Conservation (phyloP, 2,113 vertebrate genomes). For the Oreochromis tanganicae region DNA sequence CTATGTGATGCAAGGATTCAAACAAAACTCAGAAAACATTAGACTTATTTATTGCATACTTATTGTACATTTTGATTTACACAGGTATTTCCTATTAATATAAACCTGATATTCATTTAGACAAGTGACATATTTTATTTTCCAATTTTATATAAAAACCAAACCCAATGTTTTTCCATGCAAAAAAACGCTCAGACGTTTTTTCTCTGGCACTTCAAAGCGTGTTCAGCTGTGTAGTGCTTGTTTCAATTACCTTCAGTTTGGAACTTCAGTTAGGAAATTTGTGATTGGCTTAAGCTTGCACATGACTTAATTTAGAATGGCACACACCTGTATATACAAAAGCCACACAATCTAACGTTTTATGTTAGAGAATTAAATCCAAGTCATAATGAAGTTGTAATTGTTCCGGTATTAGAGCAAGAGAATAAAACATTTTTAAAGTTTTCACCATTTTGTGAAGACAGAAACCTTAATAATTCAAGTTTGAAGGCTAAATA, state of each 20-base stretch:
- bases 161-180: background rate
- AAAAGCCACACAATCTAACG: background rate
- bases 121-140: background rate
- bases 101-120: background rate
- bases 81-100: background rate
- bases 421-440: background rate
- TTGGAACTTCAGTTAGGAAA: background rate
- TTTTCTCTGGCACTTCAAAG: background rate
- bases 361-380: too few relatives aligned
- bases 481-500: background rate
- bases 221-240: background rate
- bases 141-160: background rate
- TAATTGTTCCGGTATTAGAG: background rate
- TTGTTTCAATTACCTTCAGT: background rate
- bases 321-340: background rate
- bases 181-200: background rate
- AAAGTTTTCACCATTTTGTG: background rate
- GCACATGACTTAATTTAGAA: background rate
- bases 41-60: background rate
- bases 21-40: background rate
- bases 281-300: background rate
- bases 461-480: background rate
- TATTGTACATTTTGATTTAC: background rate
- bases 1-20: background rate
- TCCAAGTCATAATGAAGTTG: background rate